phyloP scores from a whole-genome alignment of 2,113 vertebrate genomes.

The Coreoperca whiteheadi region DNA sequence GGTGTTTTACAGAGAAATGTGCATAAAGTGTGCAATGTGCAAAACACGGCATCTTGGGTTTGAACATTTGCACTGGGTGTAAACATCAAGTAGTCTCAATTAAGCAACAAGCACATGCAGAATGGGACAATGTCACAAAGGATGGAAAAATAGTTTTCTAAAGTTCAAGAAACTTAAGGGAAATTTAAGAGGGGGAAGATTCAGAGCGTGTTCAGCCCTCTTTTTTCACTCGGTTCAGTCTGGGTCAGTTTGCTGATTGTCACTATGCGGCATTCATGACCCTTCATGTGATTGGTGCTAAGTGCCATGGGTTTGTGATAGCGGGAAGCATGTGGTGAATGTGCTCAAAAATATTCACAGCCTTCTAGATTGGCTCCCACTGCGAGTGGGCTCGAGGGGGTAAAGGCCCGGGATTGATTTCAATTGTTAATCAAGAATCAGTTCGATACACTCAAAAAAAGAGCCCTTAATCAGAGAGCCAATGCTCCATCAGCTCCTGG shows the following conservation, averaged over 20 bases:
- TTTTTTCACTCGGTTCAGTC: slow-evolving; percentile 31
- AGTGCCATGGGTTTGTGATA: slow-evolving; percentile 61
- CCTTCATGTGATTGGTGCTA: slow-evolving; percentile 77
- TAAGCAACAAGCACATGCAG: not conserved
- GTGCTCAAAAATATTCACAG: slow-evolving; percentile 76
- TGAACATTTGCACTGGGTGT: not conserved
- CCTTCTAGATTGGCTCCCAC: slow-evolving; percentile 66
- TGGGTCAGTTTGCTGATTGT: slow-evolving; percentile 72
- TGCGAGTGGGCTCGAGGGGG: slow-evolving; percentile 67
- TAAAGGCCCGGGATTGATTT: slow-evolving; percentile 82
- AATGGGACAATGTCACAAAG: not conserved
- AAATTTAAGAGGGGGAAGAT: slow-evolving; percentile 23
- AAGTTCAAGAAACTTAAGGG: slow-evolving; percentile 36
- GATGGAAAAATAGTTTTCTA: not conserved
- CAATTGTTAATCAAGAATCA: slow-evolving; percentile 87
- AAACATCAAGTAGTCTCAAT: not conserved
- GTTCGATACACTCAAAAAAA: slow-evolving; percentile 79
- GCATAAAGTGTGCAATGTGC: not conserved
- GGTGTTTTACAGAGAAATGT: not conserved
- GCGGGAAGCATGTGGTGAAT: slow-evolving; percentile 61
- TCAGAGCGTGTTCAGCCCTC: slow-evolving; percentile 18
- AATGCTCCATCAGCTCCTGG: slow-evolving; percentile 67
- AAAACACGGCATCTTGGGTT: not conserved
- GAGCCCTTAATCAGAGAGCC: slow-evolving; percentile 72
- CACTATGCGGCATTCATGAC: slow-evolving; percentile 55